phyloP scores from a whole-genome alignment of 2,797 vertebrate species.

The Danio tinwini region DNA sequence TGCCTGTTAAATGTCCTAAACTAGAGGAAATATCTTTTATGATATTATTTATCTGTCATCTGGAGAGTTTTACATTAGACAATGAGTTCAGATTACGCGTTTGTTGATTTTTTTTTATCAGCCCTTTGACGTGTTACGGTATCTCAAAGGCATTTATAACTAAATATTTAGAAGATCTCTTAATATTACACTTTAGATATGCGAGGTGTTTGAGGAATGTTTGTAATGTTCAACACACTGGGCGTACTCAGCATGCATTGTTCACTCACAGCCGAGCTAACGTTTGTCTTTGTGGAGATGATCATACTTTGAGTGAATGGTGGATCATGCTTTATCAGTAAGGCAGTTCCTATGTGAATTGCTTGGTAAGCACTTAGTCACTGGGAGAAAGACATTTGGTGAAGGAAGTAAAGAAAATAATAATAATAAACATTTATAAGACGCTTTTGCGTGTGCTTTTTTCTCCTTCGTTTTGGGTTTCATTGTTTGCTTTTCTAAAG shows the following conservation, averaged over 20 bases:
- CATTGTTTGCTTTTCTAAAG: no score
- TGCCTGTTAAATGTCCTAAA: neutral
- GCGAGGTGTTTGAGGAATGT: neutral
- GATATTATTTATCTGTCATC: slow-evolving; percentile 27
- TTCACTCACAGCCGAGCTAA: neutral
- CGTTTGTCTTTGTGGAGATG: neutral
- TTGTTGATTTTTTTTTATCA: slow-evolving; percentile 11
- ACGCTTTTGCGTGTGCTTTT: neutral
- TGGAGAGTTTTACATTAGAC: neutral
- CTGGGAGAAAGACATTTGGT: slow-evolving; percentile 3
- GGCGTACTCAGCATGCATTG: neutral
- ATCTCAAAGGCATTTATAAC: neutral
- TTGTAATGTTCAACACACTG: neutral
- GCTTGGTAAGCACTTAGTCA: neutral
- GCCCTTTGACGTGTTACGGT: neutral
- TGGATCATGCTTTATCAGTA: neutral
- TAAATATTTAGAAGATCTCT: neutral
- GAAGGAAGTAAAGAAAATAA: neutral
- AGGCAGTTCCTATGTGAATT: slow-evolving; percentile 2
- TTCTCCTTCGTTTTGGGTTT: neutral
- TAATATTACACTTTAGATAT: neutral
- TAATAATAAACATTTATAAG: no score
- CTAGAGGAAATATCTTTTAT: slow-evolving; percentile 24
- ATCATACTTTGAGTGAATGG: neutral
- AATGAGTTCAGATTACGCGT: neutral